Evolutionary conservation across 2,888 invertebrate species (phyloP).

Genomic region (Keiferia lycopersicella): DNA sequence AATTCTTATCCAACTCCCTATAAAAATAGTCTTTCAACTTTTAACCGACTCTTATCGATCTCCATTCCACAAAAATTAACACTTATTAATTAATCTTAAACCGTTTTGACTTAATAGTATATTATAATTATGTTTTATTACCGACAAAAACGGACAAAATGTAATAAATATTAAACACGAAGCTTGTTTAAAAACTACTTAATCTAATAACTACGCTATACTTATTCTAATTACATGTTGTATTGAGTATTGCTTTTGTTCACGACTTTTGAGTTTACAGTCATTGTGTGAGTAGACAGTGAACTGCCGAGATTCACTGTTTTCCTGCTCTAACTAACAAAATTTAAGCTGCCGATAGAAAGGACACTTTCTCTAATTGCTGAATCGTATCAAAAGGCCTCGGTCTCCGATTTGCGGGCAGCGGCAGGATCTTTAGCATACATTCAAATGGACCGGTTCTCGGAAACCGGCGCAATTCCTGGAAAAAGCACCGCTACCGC

Average conservation of each 20-base stretch:
- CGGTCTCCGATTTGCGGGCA: too few species aligned
- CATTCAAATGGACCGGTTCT: too few species aligned
- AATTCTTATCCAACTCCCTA: slow-evolving; percentile 7
- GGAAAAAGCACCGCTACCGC: too few species aligned
- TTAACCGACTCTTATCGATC: not conserved
- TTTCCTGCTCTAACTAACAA: not conserved
- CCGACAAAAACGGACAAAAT: not conserved
- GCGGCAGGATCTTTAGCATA: too few species aligned
- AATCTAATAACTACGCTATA: not conserved
- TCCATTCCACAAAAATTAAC: slow-evolving; percentile 7
- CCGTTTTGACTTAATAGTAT: not conserved
- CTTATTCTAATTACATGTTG: not conserved
- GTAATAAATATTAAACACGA: not conserved
- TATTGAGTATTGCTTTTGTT: not conserved
- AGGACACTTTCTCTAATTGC: too few species aligned
- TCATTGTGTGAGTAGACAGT: too few species aligned
- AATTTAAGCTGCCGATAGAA: not conserved
- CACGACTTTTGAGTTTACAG: not conserved
- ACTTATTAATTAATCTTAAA: not conserved
- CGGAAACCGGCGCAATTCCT: too few species aligned
- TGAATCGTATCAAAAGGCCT: too few species aligned
- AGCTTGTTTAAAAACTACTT: not conserved
- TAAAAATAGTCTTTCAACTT: slow-evolving; percentile 14
- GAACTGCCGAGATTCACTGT: too few species aligned
- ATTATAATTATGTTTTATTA: not conserved